Base-by-base conservation (phyloP, 2,888 invertebrate species). In the Fabriciana adippe region DNA sequence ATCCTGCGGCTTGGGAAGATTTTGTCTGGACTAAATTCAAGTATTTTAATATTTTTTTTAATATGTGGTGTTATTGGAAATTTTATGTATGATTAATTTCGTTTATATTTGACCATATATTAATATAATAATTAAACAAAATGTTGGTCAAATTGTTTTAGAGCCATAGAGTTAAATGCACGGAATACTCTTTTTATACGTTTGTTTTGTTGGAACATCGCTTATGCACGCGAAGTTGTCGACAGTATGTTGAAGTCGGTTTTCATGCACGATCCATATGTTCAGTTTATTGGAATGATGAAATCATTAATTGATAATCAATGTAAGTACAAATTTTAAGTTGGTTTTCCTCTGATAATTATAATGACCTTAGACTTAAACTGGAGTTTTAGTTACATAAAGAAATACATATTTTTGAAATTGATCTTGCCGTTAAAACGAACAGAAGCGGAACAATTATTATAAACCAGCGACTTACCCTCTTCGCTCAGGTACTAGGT, bases 111-210 rank as follows among this genome's bases (percentile, higher is more conserved):
- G 18, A 18, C 18, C 18, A 18, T 18, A 18, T 18, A 18, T 18
- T 18, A 18, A 13, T 6, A 16, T 55, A 55, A 11, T 55, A 35
- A n/a, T 55, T n/a, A 41, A 16, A 14, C 5, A 35, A 55, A n/a
- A 16, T 51, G n/a, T 8, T 26, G 31, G 3, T 3, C 11, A 14
- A 14, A 15, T 2, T 15, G 5, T 61, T 47, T 41, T 80, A 94
- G 94, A 73, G 69, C 89, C 13, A 80, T 84, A 62, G 86, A 91
- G 63, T 76, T 94, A 71, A 91, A 84, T 55, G 79, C 93, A 21
- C 83, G 93, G 14, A 95, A 95, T 77, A 93, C 94, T 0, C 78
- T 94, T 54, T 95, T 95, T 84, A 80, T 95, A 54, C 94, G 95
- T 77, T 80, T 94, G 69, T 77, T 94, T 14, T 93, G 94, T 59